phyloP scores from a whole-genome alignment of 2,113 vertebrate species.

The Upupa epops region DNA sequence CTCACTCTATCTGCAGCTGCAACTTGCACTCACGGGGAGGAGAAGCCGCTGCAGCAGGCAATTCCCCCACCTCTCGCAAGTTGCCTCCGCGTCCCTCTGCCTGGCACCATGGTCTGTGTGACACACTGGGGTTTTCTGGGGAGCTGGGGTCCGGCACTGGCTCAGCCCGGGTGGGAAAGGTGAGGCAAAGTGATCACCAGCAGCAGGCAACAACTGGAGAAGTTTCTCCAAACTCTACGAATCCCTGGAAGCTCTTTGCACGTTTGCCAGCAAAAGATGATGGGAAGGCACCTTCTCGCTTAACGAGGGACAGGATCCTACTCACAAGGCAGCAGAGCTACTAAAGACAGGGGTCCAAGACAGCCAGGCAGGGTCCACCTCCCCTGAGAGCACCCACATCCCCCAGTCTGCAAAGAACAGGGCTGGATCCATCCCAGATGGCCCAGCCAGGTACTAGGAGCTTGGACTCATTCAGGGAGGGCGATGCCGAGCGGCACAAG shows the following conservation, averaged over 20 bases:
- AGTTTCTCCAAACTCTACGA: not conserved
- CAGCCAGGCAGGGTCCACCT: not conserved
- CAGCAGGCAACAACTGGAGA: too few species aligned
- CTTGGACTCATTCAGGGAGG: accelerated
- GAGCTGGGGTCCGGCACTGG: not conserved
- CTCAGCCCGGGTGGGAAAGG: accelerated
- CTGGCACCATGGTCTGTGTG: accelerated
- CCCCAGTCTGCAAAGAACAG: accelerated
- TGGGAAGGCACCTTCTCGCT: not conserved
- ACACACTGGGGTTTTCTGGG: accelerated
- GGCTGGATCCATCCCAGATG: accelerated
- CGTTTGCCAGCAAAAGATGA: too few species aligned
- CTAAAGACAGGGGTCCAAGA: accelerated
- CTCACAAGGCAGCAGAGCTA: not conserved
- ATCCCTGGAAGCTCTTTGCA: not conserved
- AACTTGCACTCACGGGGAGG: not conserved
- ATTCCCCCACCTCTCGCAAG: not conserved
- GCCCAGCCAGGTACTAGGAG: accelerated
- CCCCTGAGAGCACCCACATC: accelerated
- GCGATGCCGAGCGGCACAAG: too few species aligned
- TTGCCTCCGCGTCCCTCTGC: not conserved
- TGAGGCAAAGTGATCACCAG: accelerated
- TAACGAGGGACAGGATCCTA: accelerated
- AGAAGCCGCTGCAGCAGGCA: accelerated
- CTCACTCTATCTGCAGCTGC: accelerated